Evolutionary conservation across 2,888 invertebrate genomes (phyloP).

Genomic region (Eristalinus aeneus): DNA sequence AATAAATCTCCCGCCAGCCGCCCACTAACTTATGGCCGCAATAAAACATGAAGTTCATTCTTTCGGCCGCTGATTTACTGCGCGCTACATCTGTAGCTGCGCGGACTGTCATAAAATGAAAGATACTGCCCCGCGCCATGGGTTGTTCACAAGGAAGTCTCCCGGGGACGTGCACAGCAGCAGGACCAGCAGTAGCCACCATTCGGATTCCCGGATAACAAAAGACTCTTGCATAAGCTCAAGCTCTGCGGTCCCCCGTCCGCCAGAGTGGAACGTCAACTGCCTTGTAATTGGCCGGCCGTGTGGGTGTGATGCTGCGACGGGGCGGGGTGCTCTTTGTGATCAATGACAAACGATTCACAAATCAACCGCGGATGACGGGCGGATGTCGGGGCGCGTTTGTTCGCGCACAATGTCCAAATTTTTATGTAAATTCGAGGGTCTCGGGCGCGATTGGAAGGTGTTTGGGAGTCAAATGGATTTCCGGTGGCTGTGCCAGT

Average conservation of each 20-base stretch:
- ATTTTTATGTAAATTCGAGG: background rate
- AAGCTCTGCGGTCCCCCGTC: background rate
- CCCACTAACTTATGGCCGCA: conserved; percentile 59
- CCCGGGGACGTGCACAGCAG: background rate
- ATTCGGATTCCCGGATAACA: conserved; percentile 9
- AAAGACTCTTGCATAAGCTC: conserved; percentile 13
- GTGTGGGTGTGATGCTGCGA: background rate
- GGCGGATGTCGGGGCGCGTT: background rate
- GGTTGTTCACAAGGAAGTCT: conserved; percentile 21
- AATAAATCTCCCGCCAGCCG: conserved; percentile 59
- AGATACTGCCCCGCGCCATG: conserved; percentile 9
- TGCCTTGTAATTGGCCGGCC: background rate
- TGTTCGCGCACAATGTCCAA: background rate
- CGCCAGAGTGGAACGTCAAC: too few relatives aligned
- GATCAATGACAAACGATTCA: background rate
- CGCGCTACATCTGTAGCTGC: conserved; percentile 23
- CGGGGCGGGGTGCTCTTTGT: background rate
- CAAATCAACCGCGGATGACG: background rate
- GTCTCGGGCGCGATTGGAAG: background rate
- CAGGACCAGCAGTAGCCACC: background rate
- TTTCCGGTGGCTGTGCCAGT: too few relatives aligned
- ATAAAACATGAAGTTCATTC: conserved; percentile 65
- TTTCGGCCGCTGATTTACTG: conserved; percentile 59
- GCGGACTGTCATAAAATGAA: conserved; percentile 37
- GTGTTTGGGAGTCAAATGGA: background rate